These are phyloP conservation scores for Neocrepidodera transversa DNA, from an alignment of 2,888 invertebrate genomes.

Conservation along the genomic window DNA sequence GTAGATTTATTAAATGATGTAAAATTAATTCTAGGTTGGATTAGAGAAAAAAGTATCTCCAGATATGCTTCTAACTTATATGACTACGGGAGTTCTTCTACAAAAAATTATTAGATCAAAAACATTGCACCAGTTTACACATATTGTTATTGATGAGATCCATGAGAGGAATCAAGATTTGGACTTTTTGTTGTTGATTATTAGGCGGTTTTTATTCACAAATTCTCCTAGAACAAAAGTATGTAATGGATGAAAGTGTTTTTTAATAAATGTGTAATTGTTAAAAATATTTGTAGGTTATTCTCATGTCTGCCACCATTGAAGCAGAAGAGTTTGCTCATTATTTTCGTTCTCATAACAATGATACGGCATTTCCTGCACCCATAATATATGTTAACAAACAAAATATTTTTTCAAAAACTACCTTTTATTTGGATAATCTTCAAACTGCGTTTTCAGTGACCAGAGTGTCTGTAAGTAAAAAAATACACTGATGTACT, in stretches of 20 bases:
- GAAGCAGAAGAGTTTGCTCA: conserved; percentile 74
- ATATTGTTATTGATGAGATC: conserved; percentile 92
- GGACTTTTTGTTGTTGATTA: conserved; percentile 86
- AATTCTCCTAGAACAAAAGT: conserved; percentile 62
- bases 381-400: conserved; percentile 66
- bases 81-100: conserved; percentile 88
- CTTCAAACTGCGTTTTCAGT: conserved; percentile 8
- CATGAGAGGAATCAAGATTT: conserved; percentile 93
- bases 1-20: background rate
- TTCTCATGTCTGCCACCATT: conserved; percentile 96
- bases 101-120: conserved; percentile 76
- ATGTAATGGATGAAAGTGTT: conserved; percentile 26
- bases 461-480: background rate
- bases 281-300: conserved; percentile 60
- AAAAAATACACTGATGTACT: background rate
- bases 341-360: conserved; percentile 66
- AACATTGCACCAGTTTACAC: conserved; percentile 80
- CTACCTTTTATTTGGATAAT: conserved; percentile 69
- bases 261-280: conserved; percentile 18
- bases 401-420: conserved; percentile 65
- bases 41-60: conserved; percentile 66
- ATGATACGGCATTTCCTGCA: conserved; percentile 58
- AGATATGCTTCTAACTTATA: conserved; percentile 82
- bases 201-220: conserved; percentile 76
- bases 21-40: conserved; percentile 67